Percentiles rank a stretch among this genome's conserved stretches.
phyloP scores from a whole-genome alignment of 2,888 invertebrate species.

The Drepana falcataria region DNA sequence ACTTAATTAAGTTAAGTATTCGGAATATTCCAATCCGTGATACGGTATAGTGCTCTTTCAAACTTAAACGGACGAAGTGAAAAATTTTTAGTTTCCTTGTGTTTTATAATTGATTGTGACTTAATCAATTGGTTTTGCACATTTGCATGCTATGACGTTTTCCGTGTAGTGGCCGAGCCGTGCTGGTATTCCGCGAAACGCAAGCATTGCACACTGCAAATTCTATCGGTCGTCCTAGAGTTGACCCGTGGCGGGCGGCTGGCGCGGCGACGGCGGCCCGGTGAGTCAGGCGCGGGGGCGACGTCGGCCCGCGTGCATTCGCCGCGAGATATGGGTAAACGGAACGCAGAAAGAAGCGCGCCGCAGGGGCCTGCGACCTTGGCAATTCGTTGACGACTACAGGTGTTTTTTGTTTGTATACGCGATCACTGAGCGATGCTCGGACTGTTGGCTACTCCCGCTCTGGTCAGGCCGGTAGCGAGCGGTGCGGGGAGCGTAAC shows the following conservation, averaged over 20 bases:
- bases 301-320: constrained; percentile 54
- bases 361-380: constrained; percentile 72
- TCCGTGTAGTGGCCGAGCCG: background rate
- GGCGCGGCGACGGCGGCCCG: constrained; percentile 39
- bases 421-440: constrained; percentile 54
- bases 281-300: constrained; percentile 67
- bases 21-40: no score
- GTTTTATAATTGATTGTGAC: background rate
- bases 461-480: constrained; percentile 28
- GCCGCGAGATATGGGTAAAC: constrained; percentile 77
- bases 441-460: constrained; percentile 38
- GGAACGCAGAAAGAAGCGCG: constrained; percentile 63
- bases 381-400: constrained; percentile 73
- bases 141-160: constrained; percentile 4
- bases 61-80: no score
- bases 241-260: constrained; percentile 40
- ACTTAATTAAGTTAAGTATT: no score
- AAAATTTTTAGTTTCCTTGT: no score
- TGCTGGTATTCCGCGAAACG: constrained; percentile 4
- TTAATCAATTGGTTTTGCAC: background rate
- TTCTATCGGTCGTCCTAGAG: constrained; percentile 50
- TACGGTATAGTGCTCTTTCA: no score
- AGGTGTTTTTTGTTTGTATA: constrained; percentile 75
- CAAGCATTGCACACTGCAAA: constrained; percentile 20
- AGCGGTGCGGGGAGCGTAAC: constrained; percentile 44